Evolutionary conservation across 2,888 invertebrate genomes (phyloP), one percentile per base, ranked within the genome.

Genomic region (Lepidonotus clava): DNA sequence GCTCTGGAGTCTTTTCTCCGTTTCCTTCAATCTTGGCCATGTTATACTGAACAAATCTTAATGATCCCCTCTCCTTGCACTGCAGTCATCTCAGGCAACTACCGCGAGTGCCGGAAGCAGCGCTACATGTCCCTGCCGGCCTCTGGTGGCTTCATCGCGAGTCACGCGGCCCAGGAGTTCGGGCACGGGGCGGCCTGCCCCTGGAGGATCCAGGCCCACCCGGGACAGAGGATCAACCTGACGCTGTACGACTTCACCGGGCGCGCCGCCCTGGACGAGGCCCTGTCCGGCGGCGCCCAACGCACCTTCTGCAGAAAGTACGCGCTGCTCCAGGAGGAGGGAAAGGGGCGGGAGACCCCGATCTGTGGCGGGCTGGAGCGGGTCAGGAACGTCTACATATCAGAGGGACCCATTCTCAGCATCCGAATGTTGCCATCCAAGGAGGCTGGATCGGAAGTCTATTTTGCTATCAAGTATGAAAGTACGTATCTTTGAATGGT

Each of bases 171-270:
- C 14, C 41, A 46, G 41, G 83, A 76, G 83, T 53, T 61, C n/a
- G 83, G 86, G 1, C 51, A 86, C 0, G 88, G 88, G 5, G 76
- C 84, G n/a, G n/a, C 61, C 8, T 88, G 88, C 51, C 88, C 88
- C 36, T 88, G 87, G 87, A 8, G 83, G 76, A 86, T 88, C 4
- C 87, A 84, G 77, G 86, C 66, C 8, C 40, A 56, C 5, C 61
- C 84, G 4, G 84, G 84, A 40, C 61, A 84, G 61, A 36, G 84
- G n/a, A 8, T 84, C 38, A 36, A 66, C 32, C 84, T 84, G 21
- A 56, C 56, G 24, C 84, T 84, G 11, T 40, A 40, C 40, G 84
- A 84, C 84, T 84, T 84, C 40, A 71, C 71, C 1, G 71, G 71
- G 38, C 36, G 38, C 1, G 40, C 80, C 8, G 41, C 46, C n/a